phyloP scores from a whole-genome alignment of 2,113 vertebrate genomes.

The Serilophus lunatus region DNA sequence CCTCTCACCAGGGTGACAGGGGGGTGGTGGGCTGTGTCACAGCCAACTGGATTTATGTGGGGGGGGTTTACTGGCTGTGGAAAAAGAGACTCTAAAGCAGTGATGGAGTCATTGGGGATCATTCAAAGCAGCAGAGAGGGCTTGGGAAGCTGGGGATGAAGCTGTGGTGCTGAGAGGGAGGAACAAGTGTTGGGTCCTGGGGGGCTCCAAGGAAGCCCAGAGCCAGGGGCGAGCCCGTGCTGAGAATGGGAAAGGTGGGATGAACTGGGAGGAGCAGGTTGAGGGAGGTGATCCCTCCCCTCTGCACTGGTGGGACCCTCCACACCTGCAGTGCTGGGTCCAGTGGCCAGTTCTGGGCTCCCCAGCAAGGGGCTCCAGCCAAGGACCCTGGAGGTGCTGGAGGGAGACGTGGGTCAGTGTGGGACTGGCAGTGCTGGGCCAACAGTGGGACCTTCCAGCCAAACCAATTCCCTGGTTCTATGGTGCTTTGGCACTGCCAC shows the following conservation, averaged over 20 bases:
- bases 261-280: background rate
- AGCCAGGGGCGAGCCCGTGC: accelerated
- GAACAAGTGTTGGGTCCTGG: accelerated
- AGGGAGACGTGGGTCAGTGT: background rate
- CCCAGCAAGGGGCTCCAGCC: accelerated
- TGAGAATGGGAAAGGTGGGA: background rate
- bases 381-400: accelerated
- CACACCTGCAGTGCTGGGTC: background rate
- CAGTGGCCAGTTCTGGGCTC: background rate
- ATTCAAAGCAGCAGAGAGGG: background rate
- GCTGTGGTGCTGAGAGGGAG: too few relatives aligned
- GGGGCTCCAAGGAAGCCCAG: accelerated
- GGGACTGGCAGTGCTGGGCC: background rate
- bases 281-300: background rate
- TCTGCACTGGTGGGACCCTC: background rate
- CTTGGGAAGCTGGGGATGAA: background rate
- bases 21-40: background rate
- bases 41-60: background rate
- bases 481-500: background rate
- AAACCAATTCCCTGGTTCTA: background rate
- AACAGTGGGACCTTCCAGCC: background rate
- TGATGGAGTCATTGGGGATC: background rate
- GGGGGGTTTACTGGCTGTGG: background rate
- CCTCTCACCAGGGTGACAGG: background rate
- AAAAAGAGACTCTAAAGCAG: background rate